Percentiles rank a stretch among this genome's conserved stretches.
These are phyloP conservation scores for Phacellophora camtschatica DNA, from an alignment of 30 jellyfish, hydroid and myxozoan genomes.

Conservation along the genomic window DNA sequence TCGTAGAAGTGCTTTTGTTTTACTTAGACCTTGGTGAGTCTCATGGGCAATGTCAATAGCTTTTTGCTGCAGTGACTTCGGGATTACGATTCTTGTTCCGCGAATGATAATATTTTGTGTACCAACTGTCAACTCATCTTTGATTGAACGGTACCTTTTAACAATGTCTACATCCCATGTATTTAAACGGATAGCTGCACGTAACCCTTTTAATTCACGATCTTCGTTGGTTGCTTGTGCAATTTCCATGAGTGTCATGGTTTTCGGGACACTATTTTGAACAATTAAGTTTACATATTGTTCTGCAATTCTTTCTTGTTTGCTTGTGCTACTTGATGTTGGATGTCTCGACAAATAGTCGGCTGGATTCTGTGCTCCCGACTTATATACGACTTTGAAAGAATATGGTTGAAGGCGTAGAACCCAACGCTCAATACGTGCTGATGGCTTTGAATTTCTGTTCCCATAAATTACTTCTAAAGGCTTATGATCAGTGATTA, in stretches of 20 bases:
- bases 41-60: background rate
- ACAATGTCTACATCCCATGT: background rate
- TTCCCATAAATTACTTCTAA: background rate
- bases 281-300: constrained; percentile 3
- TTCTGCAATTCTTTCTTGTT: background rate
- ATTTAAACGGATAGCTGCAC: background rate
- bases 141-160: background rate
- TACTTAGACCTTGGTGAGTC: constrained; percentile 61
- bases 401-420: background rate
- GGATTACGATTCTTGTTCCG: constrained; percentile 1
- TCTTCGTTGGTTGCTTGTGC: constrained; percentile 1
- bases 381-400: background rate
- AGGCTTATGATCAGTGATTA: background rate
- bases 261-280: constrained; percentile 3
- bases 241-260: constrained; percentile 1
- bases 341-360: constrained; percentile 7
- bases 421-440: background rate
- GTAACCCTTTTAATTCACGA: background rate
- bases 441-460: background rate
- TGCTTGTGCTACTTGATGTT: background rate
- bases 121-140: constrained; percentile 13
- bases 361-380: background rate
- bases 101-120: background rate
- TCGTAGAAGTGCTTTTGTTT: constrained; percentile 8
- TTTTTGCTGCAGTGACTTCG: background rate